Conservation (phyloP, 1,140 invertebrate species). For the Patella vulgata region DNA sequence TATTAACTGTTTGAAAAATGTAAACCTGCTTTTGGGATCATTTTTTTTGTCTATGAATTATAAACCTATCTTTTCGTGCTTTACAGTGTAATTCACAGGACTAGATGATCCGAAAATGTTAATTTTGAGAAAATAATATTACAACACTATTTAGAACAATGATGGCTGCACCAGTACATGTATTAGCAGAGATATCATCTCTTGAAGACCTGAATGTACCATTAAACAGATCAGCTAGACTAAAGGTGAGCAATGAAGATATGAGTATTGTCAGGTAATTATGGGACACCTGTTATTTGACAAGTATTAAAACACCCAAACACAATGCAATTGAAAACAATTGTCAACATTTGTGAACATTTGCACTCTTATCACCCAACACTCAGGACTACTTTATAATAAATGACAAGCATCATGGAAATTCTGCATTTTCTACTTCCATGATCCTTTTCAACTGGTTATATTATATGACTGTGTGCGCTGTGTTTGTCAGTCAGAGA, state of each 20-base stretch:
- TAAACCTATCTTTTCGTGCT: too few species aligned
- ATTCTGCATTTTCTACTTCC: too few species aligned
- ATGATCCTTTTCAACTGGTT: too few species aligned
- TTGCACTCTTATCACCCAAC: neutral
- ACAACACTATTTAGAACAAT: too few species aligned
- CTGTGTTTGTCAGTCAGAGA: too few species aligned
- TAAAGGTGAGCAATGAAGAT: conserved; percentile 45
- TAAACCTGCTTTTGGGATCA: too few species aligned
- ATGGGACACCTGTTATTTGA: neutral
- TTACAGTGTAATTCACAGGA: too few species aligned
- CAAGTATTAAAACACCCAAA: neutral
- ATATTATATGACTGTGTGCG: too few species aligned
- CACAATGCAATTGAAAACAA: neutral
- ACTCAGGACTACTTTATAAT: neutral
- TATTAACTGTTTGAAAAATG: too few species aligned
- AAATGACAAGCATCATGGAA: neutral
- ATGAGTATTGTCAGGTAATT: conserved; percentile 1
- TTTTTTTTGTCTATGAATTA: too few species aligned
- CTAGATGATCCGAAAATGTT: too few species aligned
- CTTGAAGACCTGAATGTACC: conserved; percentile 39
- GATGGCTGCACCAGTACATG: conserved; percentile 1
- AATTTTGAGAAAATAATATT: too few species aligned
- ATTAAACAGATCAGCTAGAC: conserved; percentile 43
- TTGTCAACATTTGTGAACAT: neutral
- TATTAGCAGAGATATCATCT: conserved; percentile 40